A percentile compares a stretch with the other conserved stretches of the same genome.
Conservation (phyloP, 2,797 vertebrate genomes). For the Ctenopoma multispine region DNA sequence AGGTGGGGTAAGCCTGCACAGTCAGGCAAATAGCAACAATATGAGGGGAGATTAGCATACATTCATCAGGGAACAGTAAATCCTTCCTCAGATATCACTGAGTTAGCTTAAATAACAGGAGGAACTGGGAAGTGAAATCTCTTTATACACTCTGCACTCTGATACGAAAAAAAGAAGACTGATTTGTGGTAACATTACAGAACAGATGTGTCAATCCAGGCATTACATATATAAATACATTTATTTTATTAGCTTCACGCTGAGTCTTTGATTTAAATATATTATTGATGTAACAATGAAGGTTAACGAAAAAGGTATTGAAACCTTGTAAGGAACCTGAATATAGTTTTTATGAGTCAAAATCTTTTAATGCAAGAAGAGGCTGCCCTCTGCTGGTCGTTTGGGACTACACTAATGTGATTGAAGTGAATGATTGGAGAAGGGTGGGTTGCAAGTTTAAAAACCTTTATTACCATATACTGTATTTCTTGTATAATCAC, state of each 20-base stretch:
- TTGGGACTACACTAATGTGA: not conserved
- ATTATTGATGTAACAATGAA: constrained; percentile 30
- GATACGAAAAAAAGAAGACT: too few relatives aligned
- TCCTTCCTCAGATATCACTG: constrained; percentile 53
- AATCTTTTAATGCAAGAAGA: constrained; percentile 6
- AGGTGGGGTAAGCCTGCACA: constrained; percentile 37
- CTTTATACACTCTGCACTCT: not conserved
- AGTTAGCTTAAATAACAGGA: constrained; percentile 26
- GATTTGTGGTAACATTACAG: not conserved
- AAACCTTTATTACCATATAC: not conserved
- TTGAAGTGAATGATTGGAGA: not conserved
- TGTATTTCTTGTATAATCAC: not conserved
- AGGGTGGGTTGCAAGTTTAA: not conserved
- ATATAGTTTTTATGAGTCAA: constrained; percentile 31
- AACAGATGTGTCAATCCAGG: not conserved
- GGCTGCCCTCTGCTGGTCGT: constrained; percentile 65
- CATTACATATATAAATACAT: not conserved
- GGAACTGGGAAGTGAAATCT: not conserved
- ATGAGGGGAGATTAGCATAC: constrained; percentile 65
- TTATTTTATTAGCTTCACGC: not conserved
- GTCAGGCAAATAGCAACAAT: constrained; percentile 62
- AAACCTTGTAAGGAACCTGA: not conserved
- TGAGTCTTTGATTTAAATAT: constrained; percentile 21
- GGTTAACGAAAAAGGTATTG: constrained; percentile 4
- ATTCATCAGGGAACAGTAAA: constrained; percentile 55